Evolutionary conservation across 2,797 vertebrate genomes (phyloP).

Genomic region (Acanthopagrus latus): DNA sequence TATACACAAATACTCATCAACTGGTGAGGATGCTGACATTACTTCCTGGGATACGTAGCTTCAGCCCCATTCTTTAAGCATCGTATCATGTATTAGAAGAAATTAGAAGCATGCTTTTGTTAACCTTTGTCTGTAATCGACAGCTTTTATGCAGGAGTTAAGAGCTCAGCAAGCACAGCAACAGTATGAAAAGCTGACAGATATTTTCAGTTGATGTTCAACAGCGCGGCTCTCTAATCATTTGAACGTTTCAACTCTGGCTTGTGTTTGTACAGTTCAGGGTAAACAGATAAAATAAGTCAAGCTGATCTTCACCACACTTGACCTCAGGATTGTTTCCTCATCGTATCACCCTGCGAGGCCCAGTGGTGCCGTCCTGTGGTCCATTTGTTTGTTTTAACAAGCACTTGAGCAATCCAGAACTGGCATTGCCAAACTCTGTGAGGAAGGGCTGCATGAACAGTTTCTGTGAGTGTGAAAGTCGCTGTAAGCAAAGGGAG

Average conservation of each 20-base stretch:
- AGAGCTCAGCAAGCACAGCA: too few species aligned
- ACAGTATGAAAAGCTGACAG: not conserved
- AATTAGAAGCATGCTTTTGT: not conserved
- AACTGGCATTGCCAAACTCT: constrained; percentile 25
- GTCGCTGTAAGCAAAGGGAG: not conserved
- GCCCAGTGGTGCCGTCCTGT: constrained; percentile 34
- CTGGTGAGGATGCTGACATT: too few species aligned
- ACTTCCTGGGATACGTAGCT: too few species aligned
- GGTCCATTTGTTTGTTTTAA: constrained; percentile 36
- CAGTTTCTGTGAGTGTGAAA: constrained; percentile 3
- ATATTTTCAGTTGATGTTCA: not conserved
- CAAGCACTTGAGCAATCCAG: constrained; percentile 31
- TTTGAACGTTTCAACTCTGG: not conserved
- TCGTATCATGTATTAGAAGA: not conserved
- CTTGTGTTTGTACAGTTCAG: too few species aligned
- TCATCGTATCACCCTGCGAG: constrained; percentile 27
- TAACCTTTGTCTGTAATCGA: not conserved
- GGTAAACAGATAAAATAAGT: not conserved
- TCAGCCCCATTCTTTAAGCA: too few species aligned
- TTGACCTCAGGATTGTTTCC: constrained; percentile 14
- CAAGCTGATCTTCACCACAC: constrained; percentile 10
- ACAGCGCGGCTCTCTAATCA: not conserved
- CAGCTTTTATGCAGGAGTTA: not conserved
- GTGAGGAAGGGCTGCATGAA: not conserved
- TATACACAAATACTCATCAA: too few species aligned